Evolutionary conservation across 2,113 vertebrate genomes (phyloP), one percentile per base, ranked within the genome.

Genomic region (Galemys pyrenaicus): DNA sequence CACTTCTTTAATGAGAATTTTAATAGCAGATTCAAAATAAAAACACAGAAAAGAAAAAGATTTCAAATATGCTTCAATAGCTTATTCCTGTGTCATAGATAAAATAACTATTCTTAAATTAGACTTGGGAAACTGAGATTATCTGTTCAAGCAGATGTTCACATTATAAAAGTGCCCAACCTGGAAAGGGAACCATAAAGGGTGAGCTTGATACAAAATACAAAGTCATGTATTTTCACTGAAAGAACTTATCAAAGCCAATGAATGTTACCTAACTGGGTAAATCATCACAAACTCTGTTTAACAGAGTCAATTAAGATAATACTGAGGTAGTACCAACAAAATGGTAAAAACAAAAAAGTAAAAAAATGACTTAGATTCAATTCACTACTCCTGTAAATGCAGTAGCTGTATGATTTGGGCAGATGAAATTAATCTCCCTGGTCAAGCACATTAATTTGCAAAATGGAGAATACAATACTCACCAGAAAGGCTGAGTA

Each of bases 241-340:
- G 46, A 94, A 94, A 51, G 22, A 83, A 74, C 56, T 75, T 73
- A 88, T 37, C 11, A 10, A 94, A 24, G n/a, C n/a, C 0, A 92
- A 65, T 60, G 2, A 92, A 80, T 64, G 67, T 73, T 77, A 54
- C 15, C 17, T 70, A 28, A 73, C 20, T 35, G 32, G 3, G 22
- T 37, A 85, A 71, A 70, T 91, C 44, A 78, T 35, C 37, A 86
- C 60, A 37, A 93, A 79, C 74, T 94, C 67, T 81, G 68, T 56
- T 35, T 58, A 54, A 44, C 37, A 49, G 54, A 73, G 49, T 26
- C 39, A 64, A 37, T 12, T 46, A 58, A 75, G 6, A 70, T 9
- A 85, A 28, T 32, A 82, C 35, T 56, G n/a, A 89, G 28, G 30
- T 58, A 12, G 7, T n/a, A 67, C 4, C 74, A 16, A 26, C 30